Evolutionary conservation across 64 coral and sea anemone species (phyloP).

Genomic region (Pocillopora damicornis): DNA sequence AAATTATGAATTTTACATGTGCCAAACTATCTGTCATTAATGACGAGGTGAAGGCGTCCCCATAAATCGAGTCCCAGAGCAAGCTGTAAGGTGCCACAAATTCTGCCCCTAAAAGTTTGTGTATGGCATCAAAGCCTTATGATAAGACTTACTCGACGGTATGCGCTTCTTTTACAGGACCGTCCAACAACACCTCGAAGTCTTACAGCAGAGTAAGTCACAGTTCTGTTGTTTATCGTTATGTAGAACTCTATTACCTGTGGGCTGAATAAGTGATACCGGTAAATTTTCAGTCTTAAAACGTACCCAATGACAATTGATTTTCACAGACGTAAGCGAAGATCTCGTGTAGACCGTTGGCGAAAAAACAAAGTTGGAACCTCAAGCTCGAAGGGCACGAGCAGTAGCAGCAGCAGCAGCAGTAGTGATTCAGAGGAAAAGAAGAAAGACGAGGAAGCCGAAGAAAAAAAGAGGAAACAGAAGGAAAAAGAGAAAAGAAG

Average conservation of each 20-base stretch:
- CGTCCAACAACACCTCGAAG: background rate
- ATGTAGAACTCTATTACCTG: background rate
- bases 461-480: slow-evolving; percentile 20
- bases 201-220: slow-evolving; percentile 29
- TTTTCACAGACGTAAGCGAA: slow-evolving; percentile 40
- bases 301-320: no score
- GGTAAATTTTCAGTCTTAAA: no score
- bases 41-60: background rate
- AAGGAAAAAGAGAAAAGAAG: slow-evolving; percentile 16
- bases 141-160: background rate
- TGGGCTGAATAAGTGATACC: background rate
- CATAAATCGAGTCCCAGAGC: background rate
- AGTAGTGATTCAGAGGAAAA: background rate
- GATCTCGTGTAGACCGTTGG: slow-evolving; percentile 52
- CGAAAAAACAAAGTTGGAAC: slow-evolving; percentile 55
- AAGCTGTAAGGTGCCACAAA: background rate
- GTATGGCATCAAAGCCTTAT: background rate
- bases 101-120: no score
- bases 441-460: background rate
- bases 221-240: background rate
- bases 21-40: background rate
- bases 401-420: slow-evolving; percentile 51
- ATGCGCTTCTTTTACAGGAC: background rate
- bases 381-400: slow-evolving; percentile 37
- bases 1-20: no score